A percentile compares a stretch with the other conserved stretches of the same genome.
Evolutionary conservation across 35 echinoderm and acorn worm species (phyloP).

Genomic region (Ophiothrix spiculata): DNA sequence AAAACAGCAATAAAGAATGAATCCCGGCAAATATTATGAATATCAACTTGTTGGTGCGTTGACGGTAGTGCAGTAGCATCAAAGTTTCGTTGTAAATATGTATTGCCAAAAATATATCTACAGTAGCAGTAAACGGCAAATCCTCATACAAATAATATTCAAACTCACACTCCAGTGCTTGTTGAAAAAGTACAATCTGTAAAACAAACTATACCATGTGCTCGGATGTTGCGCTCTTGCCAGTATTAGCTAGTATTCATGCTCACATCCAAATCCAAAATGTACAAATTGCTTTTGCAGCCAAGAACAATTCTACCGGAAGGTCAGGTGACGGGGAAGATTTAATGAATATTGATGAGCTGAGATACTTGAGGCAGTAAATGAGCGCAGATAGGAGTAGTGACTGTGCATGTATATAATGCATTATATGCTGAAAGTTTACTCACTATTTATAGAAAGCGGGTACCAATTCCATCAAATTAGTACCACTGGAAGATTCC

Average conservation of each 20-base stretch:
- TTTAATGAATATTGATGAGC: constrained; percentile 13
- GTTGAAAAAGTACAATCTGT: background rate
- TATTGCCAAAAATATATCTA: too few relatives aligned
- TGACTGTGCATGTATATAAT: background rate
- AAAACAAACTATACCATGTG: background rate
- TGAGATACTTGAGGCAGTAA: background rate
- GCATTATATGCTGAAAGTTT: too few relatives aligned
- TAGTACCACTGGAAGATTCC: too few relatives aligned
- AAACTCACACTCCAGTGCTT: background rate
- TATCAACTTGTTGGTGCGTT: too few relatives aligned
- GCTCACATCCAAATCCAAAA: constrained; percentile 8
- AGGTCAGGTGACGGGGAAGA: constrained; percentile 3
- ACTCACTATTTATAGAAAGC: too few relatives aligned
- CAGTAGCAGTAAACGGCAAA: too few relatives aligned
- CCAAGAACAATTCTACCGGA: constrained; percentile 11
- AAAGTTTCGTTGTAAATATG: too few relatives aligned
- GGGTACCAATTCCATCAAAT: too few relatives aligned
- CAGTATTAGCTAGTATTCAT: background rate
- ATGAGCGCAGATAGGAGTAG: background rate
- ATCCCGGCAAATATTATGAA: too few relatives aligned
- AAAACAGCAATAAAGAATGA: too few relatives aligned
- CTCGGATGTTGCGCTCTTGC: background rate
- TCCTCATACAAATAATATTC: too few relatives aligned
- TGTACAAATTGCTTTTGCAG: constrained; percentile 6
- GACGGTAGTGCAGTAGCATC: too few relatives aligned